A percentile compares a stretch with the other conserved stretches of the same genome.
These are phyloP conservation scores for Globodera rostochiensis DNA, from an alignment of 1,140 invertebrate species.

Conservation along the genomic window DNA sequence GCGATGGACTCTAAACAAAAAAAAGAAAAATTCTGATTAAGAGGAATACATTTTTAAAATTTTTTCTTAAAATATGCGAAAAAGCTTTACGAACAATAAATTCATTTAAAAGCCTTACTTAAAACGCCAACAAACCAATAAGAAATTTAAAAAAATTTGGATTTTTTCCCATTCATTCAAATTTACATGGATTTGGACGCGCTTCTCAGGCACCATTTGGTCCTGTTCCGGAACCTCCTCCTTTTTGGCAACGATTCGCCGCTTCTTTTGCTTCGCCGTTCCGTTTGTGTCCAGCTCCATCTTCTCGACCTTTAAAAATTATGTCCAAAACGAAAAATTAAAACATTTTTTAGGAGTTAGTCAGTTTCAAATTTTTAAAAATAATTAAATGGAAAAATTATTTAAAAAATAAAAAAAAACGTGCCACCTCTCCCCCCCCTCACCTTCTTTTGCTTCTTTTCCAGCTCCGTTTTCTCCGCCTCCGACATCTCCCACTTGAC, in stretches of 20 bases:
- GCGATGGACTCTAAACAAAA: slow-evolving; percentile 28
- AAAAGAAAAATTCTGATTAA: neutral
- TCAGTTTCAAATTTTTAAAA: too few relatives aligned
- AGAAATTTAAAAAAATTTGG: slow-evolving; percentile 28
- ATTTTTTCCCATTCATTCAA: neutral
- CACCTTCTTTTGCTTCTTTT: slow-evolving; percentile 4
- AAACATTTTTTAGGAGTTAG: too few relatives aligned
- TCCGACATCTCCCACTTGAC: slow-evolving; percentile 52
- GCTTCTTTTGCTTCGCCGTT: slow-evolving; percentile 11
- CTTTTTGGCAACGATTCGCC: slow-evolving; percentile 25
- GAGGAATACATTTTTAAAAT: too few relatives aligned
- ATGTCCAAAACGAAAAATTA: neutral
- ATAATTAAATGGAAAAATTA: neutral
- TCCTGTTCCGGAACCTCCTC: slow-evolving; percentile 26
- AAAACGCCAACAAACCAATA: neutral
- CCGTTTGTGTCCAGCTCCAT: slow-evolving; percentile 28
- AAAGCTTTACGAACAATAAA: too few relatives aligned
- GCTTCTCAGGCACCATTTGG: slow-evolving; percentile 45
- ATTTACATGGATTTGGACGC: slow-evolving; percentile 35
- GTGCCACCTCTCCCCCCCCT: neutral
- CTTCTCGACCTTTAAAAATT: slow-evolving; percentile 6
- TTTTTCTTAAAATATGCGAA: too few relatives aligned
- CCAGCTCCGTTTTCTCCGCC: slow-evolving; percentile 33
- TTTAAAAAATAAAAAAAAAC: too few relatives aligned
- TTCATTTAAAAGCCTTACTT: neutral